Conservation (phyloP, 1,140 invertebrate species). For the Tyrophagus putrescentiae region DNA sequence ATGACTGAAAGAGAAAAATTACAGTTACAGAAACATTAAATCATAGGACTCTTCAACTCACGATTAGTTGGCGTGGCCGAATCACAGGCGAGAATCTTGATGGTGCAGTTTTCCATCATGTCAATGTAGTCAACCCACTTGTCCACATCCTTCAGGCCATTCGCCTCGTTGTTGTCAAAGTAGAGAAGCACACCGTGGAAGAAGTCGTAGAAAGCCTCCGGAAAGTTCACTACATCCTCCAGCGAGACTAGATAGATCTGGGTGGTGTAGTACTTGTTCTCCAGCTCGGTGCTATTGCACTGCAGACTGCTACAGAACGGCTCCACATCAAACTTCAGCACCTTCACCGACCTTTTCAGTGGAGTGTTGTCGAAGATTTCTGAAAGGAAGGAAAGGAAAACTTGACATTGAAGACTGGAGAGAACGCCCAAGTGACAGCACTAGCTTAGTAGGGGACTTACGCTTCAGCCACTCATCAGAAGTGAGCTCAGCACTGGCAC, state of each 20-base stretch:
- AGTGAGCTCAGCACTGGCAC: not conserved
- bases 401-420: not conserved
- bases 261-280: constrained; percentile 20
- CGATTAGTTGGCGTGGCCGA: constrained; percentile 30
- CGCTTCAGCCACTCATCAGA: not conserved
- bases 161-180: constrained; percentile 11
- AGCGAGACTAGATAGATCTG: constrained; percentile 10
- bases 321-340: not conserved
- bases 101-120: constrained; percentile 38
- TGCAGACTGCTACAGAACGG: not conserved
- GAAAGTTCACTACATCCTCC: not conserved
- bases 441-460: no score
- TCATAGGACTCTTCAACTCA: constrained; percentile 24
- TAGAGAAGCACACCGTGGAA: constrained; percentile 19
- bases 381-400: not conserved
- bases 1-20: constrained; percentile 24
- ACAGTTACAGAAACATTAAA: constrained; percentile 7
- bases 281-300: constrained; percentile 6
- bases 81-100: constrained; percentile 41
- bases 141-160: constrained; percentile 30
- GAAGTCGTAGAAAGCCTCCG: constrained; percentile 9
- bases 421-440: not conserved
- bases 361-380: constrained; percentile 10
- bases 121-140: constrained; percentile 37
- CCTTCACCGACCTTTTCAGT: not conserved